A percentile compares a stretch with the other conserved stretches of the same genome.
Conservation (phyloP, 2,113 vertebrate genomes). For the Mustela lutreola region DNA sequence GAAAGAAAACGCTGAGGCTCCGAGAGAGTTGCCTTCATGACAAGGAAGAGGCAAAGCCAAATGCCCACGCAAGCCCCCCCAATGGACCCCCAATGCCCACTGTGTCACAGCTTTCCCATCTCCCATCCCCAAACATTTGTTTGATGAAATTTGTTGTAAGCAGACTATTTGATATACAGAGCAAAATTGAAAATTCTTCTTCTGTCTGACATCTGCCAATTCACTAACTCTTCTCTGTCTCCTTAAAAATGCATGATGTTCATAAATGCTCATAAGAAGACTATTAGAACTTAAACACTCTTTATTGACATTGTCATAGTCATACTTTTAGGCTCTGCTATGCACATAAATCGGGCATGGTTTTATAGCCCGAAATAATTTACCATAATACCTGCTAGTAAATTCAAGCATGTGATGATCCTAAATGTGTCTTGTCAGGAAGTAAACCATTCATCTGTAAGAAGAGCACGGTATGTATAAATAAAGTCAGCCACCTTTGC, state of each 20-base stretch:
- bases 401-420: slow-evolving; percentile 36
- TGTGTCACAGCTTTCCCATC: background rate
- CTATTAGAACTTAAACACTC: slow-evolving; percentile 23
- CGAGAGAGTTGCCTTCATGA: fast-evolving
- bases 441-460: slow-evolving; percentile 2
- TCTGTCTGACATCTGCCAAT: slow-evolving; percentile 30
- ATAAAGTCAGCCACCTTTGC: slow-evolving; percentile 24
- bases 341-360: background rate
- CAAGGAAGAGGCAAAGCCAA: background rate
- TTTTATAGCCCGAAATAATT: slow-evolving; percentile 71
- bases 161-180: background rate
- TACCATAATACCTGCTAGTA: slow-evolving; percentile 52
- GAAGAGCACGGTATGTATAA: background rate
- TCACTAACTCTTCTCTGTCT: background rate
- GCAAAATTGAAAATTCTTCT: background rate
- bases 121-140: background rate
- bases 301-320: slow-evolving; percentile 20
- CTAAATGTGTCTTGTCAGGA: slow-evolving; percentile 54
- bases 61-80: background rate
- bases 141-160: background rate
- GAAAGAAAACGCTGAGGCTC: background rate
- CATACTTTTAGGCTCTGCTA: background rate
- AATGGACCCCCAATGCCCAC: too few relatives aligned
- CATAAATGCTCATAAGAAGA: slow-evolving; percentile 34
- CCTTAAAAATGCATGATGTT: slow-evolving; percentile 41